A percentile compares a stretch with the other conserved stretches of the same genome.
phyloP scores from a whole-genome alignment of 2,113 vertebrate species.

The Ciconia maguari region DNA sequence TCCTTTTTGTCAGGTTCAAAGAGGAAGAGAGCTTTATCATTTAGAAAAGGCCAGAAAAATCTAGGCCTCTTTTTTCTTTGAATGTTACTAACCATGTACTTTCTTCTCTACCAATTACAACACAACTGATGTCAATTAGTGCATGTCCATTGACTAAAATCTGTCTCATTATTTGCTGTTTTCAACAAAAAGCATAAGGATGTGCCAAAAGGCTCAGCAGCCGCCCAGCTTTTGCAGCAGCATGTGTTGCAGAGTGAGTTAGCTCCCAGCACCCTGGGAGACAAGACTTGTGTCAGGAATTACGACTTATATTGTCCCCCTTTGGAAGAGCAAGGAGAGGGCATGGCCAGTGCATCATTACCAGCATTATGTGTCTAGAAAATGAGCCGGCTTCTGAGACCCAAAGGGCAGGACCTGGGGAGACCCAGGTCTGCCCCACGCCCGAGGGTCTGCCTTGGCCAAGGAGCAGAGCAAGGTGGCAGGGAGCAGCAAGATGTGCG shows the following conservation, averaged over 20 bases:
- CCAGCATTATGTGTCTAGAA: background rate
- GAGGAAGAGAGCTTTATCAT: background rate
- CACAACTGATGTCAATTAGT: background rate
- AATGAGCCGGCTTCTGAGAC: fast-evolving
- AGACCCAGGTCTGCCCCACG: background rate
- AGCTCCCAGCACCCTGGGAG: background rate
- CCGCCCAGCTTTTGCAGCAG: background rate
- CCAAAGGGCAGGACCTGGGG: too few relatives aligned
- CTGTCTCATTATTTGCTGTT: background rate
- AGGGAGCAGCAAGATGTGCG: background rate
- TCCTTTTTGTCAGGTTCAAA: background rate
- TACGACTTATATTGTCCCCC: background rate
- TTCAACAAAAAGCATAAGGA: background rate
- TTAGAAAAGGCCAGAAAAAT: background rate
- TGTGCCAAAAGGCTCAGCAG: background rate
- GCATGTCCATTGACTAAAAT: background rate
- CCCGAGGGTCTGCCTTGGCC: background rate
- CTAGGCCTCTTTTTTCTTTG: background rate
- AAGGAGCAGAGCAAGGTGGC: fast-evolving
- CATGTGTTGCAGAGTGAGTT: fast-evolving
- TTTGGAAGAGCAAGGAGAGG: background rate
- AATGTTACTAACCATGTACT: background rate
- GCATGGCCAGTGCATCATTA: background rate
- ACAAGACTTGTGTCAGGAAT: background rate
- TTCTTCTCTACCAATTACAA: background rate